Evolutionary conservation across 2,888 invertebrate species (phyloP).

Genomic region (Xestia xanthographa): DNA sequence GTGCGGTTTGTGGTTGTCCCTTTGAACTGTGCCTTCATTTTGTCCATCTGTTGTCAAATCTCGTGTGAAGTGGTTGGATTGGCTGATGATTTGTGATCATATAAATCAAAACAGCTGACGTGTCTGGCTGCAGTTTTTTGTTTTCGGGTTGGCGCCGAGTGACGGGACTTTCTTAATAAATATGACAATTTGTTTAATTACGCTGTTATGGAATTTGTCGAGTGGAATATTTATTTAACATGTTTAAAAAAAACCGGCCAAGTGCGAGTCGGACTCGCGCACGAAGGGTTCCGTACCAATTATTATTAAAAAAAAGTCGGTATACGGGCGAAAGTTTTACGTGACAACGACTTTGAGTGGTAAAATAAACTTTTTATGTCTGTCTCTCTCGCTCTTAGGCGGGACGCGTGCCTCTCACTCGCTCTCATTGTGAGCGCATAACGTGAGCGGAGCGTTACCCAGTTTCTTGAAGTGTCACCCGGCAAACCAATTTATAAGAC

Average conservation of each 20-base stretch:
- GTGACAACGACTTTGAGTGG: no score
- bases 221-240: neutral
- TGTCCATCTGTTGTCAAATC: neutral
- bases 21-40: neutral
- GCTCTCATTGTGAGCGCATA: no score
- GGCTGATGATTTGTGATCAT: neutral
- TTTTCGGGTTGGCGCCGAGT: neutral
- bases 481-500: no score
- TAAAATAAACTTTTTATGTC: no score
- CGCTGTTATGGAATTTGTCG: neutral
- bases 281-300: no score
- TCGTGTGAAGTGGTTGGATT: neutral
- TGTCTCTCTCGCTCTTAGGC: no score
- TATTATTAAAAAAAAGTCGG: no score
- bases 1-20: neutral
- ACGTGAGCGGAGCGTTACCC: no score
- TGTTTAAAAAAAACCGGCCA: neutral
- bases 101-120: neutral
- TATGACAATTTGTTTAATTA: neutral
- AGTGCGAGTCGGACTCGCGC: no score
- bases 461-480: no score
- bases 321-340: no score
- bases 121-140: neutral
- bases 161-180: neutral
- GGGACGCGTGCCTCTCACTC: no score